Conservation (phyloP, 2,888 invertebrate genomes). For the Acanthosepion pharaonis region DNA sequence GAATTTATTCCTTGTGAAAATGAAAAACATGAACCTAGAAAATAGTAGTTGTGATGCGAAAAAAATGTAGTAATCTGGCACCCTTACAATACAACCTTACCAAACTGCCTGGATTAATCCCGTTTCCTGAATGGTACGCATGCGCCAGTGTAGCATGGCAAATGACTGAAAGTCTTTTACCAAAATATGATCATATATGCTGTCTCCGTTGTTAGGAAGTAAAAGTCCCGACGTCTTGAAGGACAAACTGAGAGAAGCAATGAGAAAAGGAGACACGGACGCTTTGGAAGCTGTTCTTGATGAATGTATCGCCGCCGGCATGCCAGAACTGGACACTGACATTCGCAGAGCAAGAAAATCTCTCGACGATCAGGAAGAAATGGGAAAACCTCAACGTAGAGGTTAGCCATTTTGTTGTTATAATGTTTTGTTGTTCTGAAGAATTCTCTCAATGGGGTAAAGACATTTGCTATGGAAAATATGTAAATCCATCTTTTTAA, state of each 20-base stretch:
- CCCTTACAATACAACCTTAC: too few species aligned
- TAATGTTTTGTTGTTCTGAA: background rate
- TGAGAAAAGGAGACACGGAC: background rate
- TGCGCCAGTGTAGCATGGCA: background rate
- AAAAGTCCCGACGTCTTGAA: background rate
- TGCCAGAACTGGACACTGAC: constrained; percentile 33
- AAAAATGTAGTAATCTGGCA: background rate
- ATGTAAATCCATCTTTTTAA: too few species aligned
- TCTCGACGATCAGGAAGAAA: background rate
- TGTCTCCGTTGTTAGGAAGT: background rate
- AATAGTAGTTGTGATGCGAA: background rate
- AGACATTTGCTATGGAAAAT: too few species aligned
- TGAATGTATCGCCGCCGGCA: background rate
- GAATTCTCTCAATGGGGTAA: too few species aligned
- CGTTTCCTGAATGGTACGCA: background rate
- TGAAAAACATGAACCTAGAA: background rate
- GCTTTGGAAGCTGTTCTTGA: constrained; percentile 23
- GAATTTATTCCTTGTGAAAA: background rate
- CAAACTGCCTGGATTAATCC: background rate
- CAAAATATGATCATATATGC: background rate
- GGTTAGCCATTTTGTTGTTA: background rate
- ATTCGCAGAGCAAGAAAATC: constrained; percentile 36
- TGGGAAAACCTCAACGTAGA: background rate
- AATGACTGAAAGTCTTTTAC: background rate
- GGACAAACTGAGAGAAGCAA: constrained; percentile 24